phyloP scores from a whole-genome alignment of 2,113 vertebrate genomes.

The Malurus alboscapulatus region DNA sequence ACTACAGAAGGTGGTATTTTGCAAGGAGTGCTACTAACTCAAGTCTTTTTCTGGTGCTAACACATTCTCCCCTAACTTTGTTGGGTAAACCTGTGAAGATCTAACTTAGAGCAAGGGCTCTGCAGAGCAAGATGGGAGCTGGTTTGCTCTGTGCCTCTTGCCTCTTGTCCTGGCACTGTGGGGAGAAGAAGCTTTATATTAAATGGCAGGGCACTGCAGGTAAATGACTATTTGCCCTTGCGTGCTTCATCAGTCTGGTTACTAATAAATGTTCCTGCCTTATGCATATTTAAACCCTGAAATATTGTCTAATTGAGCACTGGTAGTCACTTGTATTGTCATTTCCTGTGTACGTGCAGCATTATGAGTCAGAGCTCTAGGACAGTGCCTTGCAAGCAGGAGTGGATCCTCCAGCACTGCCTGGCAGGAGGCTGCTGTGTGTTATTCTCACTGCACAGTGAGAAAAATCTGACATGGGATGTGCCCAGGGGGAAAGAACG shows the following conservation, averaged over 20 bases:
- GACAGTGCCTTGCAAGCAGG: neutral
- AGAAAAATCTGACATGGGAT: neutral
- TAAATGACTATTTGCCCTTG: constrained; percentile 34
- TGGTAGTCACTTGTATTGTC: neutral
- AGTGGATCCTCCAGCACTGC: neutral
- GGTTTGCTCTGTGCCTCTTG: neutral
- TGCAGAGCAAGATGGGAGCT: neutral
- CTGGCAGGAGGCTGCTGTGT: neutral
- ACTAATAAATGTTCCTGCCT: constrained; percentile 14
- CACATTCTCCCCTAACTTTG: constrained; percentile 20
- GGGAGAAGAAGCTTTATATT: neutral
- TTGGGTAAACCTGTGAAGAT: neutral
- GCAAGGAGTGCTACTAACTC: constrained; percentile 18
- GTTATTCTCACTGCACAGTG: neutral
- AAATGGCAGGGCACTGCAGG: constrained; percentile 4
- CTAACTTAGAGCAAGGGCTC: neutral
- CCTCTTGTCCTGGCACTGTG: neutral
- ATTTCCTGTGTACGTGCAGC: neutral
- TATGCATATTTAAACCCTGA: constrained; percentile 55
- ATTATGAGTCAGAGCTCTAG: neutral
- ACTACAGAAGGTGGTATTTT: neutral
- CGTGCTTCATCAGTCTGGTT: constrained; percentile 12
- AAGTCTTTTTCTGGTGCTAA: constrained; percentile 51
- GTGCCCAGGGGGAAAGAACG: neutral
- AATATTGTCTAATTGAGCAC: constrained; percentile 41